These are phyloP conservation scores for Brachypteracias leptosomus DNA, from an alignment of 2,113 vertebrate genomes.

Conservation along the genomic window DNA sequence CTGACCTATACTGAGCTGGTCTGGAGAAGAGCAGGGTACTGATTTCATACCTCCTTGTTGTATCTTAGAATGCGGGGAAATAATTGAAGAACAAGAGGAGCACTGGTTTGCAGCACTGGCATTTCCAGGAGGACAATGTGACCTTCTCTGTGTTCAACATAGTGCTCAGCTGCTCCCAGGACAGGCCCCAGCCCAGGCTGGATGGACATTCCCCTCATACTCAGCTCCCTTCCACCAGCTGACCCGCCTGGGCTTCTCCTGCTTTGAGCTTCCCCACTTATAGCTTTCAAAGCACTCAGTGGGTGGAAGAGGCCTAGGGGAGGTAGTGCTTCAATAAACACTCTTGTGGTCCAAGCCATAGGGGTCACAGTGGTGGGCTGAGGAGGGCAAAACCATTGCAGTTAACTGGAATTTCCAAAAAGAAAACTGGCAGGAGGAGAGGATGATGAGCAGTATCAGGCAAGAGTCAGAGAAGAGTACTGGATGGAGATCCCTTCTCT, in stretches of 20 bases:
- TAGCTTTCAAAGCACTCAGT: background rate
- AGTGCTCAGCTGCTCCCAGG: background rate
- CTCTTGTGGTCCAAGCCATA: accelerated
- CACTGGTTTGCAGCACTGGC: background rate
- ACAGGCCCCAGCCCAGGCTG: background rate
- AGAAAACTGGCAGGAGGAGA: background rate
- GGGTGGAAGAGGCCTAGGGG: background rate
- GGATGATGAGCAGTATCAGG: background rate
- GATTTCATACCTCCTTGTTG: background rate
- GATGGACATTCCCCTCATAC: background rate
- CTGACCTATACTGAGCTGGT: background rate
- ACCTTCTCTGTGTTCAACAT: accelerated
- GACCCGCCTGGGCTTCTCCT: background rate
- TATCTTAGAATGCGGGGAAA: background rate
- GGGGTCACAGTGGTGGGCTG: background rate
- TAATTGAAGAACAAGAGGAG: background rate
- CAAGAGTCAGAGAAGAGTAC: background rate
- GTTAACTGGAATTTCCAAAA: background rate
- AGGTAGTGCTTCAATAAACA: background rate
- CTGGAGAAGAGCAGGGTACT: background rate
- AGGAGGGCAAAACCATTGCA: background rate
- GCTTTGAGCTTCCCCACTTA: background rate
- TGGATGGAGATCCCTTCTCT: background rate
- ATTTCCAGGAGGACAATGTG: background rate
- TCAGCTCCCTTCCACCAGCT: background rate